Evolutionary conservation across 53 echinoderm and acorn worm species (phyloP), one percentile per base, ranked within the genome.

Genomic region (Mesocentrotus franciscanus): DNA sequence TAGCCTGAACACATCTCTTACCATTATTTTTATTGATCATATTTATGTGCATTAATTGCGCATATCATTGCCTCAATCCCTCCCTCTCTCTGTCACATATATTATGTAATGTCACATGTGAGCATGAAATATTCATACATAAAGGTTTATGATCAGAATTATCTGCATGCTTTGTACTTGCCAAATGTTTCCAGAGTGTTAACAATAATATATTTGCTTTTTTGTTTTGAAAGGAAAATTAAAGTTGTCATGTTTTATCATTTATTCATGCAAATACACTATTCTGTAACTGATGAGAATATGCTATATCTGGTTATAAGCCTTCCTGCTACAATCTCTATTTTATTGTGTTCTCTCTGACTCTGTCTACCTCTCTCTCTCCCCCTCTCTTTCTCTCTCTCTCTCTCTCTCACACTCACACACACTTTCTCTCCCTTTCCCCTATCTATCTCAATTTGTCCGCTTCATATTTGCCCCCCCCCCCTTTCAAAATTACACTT

Each of bases 201-300:
- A 79, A 2, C 24, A 49, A 84, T 84, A 84, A 42, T 84, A 84
- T 84, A 84, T 84, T 84, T 84, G 84, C 49, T 84, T 39, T 49
- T 84, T 49, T 42, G 20, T 49, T 84, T 84, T 84, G 84, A 84
- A 84, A 39, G 39, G 36, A 84, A 74, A 84, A 84, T 20, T 1
- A 83, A 42, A 84, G 84, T 84, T 84, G 18, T 36, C 24, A 84
- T 84, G 18, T 32, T 72, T 29, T 27, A 74, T 74, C 14, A 74
- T 74, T 74, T 74, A 74, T 14, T 74, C 18, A 18, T 62, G 49
- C 49, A 49, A 49, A 49, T 49, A 7, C 49, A 49, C 3, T 49
- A 6, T 49, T 5, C 3, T 49, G 49, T 49, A 49, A 5, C 2
- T 49, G 49, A 49, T 49, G 49, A 49, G 49, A 49, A 49, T 49